phyloP scores from a whole-genome alignment of 2,113 vertebrate genomes.

The Pygathrix nemaeus region DNA sequence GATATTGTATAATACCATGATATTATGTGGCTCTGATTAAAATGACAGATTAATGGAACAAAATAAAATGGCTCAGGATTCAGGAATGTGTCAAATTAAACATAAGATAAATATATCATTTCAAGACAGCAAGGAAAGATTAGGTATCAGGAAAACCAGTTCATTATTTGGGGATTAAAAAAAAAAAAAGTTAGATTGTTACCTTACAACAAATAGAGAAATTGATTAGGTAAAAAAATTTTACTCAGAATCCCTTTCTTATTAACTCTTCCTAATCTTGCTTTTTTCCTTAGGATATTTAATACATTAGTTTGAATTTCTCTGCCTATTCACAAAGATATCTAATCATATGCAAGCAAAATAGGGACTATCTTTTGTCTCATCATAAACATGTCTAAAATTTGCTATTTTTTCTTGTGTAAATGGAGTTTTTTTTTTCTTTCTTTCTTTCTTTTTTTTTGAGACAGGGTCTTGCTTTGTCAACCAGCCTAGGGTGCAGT shows the following conservation, averaged over 20 bases:
- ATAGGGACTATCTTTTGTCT: background rate
- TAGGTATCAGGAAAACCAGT: background rate
- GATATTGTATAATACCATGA: background rate
- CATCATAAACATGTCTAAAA: background rate
- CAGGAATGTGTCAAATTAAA: background rate
- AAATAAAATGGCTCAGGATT: background rate
- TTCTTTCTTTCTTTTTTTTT: too few species aligned
- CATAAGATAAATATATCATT: background rate
- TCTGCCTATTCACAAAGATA: background rate
- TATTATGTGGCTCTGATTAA: background rate
- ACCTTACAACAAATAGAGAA: background rate
- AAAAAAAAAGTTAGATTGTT: background rate
- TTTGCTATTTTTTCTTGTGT: background rate
- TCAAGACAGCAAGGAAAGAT: background rate
- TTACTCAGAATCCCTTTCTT: background rate
- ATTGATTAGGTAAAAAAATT: background rate
- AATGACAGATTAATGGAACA: background rate
- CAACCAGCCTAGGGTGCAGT: too few species aligned
- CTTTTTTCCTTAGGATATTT: background rate
- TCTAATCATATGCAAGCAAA: background rate
- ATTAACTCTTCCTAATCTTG: background rate
- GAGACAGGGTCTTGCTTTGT: too few species aligned
- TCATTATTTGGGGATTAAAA: background rate
- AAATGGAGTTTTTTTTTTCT: background rate
- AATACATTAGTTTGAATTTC: background rate